A percentile compares a stretch with the other conserved stretches of the same genome.
Evolutionary conservation across 2,797 vertebrate species (phyloP).

Genomic region (Huso huso): DNA sequence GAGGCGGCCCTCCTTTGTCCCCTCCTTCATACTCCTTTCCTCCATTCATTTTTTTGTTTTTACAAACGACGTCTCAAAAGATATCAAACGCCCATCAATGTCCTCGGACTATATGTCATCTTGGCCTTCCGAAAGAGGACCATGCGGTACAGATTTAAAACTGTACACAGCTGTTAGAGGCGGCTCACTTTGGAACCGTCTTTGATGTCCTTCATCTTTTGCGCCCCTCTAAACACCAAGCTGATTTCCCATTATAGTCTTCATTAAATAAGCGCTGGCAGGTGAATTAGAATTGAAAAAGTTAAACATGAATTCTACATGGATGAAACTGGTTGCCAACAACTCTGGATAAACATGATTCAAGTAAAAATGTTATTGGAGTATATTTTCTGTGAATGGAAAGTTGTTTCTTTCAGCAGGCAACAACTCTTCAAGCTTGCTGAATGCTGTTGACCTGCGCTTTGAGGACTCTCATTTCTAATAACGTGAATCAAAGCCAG

Average conservation of each 20-base stretch:
- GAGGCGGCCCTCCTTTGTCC: constrained; percentile 68
- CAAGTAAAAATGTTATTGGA: constrained; percentile 17
- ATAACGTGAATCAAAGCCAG: background rate
- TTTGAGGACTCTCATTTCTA: constrained; percentile 8
- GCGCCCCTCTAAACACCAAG: constrained; percentile 43
- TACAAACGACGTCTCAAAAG: constrained; percentile 75
- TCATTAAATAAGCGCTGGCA: constrained; percentile 33
- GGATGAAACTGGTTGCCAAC: constrained; percentile 54
- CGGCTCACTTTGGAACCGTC: constrained; percentile 76
- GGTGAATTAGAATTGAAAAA: constrained; percentile 30
- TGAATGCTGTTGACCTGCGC: constrained; percentile 2
- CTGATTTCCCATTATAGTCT: constrained; percentile 72
- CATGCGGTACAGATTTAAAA: constrained; percentile 54
- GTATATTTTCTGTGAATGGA: background rate
- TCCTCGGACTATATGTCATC: constrained; percentile 71
- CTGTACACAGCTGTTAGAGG: constrained; percentile 55
- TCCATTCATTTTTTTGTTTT: constrained; percentile 97
- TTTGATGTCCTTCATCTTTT: constrained; percentile 70
- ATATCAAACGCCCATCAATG: constrained; percentile 81
- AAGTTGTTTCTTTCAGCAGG: background rate
- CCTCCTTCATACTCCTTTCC: constrained; percentile 89
- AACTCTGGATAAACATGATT: constrained; percentile 55
- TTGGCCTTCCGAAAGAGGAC: constrained; percentile 71
- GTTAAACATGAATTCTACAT: constrained; percentile 30
- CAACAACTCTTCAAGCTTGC: background rate